Evolutionary conservation across 2,797 vertebrate genomes (phyloP).

Genomic region (Aldrovandia affinis): DNA sequence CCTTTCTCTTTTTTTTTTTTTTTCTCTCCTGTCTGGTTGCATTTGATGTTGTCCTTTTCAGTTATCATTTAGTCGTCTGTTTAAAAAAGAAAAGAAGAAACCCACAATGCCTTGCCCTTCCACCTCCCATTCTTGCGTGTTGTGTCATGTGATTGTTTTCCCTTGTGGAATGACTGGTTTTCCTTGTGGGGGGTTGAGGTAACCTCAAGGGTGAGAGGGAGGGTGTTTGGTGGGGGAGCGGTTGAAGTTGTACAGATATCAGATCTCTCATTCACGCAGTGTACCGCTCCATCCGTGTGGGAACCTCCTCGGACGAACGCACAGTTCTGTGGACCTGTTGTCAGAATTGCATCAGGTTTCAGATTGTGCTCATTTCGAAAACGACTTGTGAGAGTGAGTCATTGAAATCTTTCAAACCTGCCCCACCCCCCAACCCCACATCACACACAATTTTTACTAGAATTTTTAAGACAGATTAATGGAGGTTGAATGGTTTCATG

Average conservation of each 20-base stretch:
- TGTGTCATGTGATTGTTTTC: background rate
- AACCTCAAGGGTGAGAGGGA: background rate
- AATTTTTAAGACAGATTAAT: background rate
- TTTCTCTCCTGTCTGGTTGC: slow-evolving; percentile 27
- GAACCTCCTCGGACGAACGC: background rate
- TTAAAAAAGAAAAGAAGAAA: background rate
- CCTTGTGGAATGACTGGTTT: background rate
- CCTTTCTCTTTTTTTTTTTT: slow-evolving; percentile 52
- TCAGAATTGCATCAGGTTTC: background rate
- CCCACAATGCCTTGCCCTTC: background rate
- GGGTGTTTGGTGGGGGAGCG: background rate
- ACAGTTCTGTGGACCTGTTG: too few species aligned
- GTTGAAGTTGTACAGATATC: background rate
- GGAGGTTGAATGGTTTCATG: background rate
- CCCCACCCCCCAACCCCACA: background rate
- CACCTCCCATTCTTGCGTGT: background rate
- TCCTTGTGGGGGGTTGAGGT: background rate
- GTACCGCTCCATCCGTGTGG: background rate
- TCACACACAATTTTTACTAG: background rate
- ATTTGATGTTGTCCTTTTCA: background rate
- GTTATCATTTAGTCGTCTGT: background rate
- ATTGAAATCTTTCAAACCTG: background rate
- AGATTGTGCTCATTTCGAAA: background rate
- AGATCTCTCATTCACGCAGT: background rate
- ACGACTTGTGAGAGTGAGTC: background rate